A percentile compares a stretch with the other conserved stretches of the same genome.
These are phyloP conservation scores for Corella eumyota DNA, from an alignment of 23 tunicate genomes.

Conservation along the genomic window DNA sequence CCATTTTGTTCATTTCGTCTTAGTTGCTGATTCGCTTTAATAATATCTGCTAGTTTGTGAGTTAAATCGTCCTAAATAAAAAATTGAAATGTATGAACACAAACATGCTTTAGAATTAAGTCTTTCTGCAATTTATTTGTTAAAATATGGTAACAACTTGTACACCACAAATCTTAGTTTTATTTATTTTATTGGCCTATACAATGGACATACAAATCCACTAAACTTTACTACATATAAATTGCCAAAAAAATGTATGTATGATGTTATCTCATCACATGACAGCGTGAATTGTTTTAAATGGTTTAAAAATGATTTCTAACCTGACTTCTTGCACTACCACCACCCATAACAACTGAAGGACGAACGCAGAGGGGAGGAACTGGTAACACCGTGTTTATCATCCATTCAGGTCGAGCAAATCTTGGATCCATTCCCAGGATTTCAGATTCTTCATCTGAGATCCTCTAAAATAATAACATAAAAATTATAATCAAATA, in stretches of 20 bases:
- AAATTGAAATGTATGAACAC: not conserved
- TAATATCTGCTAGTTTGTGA: conserved; percentile 94
- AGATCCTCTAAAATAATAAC: conserved; percentile 76
- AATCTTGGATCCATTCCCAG: conserved; percentile 96
- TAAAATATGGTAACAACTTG: no score
- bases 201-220: no score
- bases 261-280: no score
- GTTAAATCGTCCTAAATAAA: conserved; percentile 91
- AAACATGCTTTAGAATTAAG: no score
- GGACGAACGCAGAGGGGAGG: conserved; percentile 99
- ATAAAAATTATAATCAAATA: conserved; percentile 1
- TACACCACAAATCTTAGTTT: no score
- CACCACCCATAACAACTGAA: conserved; percentile 99
- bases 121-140: no score
- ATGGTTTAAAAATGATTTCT: not conserved
- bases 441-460: conserved; percentile 97
- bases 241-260: no score
- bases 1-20: conserved; percentile 96
- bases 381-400: conserved; percentile 89
- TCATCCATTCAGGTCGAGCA: conserved; percentile 99
- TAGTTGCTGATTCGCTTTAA: conserved; percentile 87
- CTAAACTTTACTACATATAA: no score
- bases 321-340: conserved; percentile 91
- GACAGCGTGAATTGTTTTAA: no score
- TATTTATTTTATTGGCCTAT: no score